phyloP scores from a whole-genome alignment of 2,888 invertebrate species.

The Drosophila pseudotakahashii region DNA sequence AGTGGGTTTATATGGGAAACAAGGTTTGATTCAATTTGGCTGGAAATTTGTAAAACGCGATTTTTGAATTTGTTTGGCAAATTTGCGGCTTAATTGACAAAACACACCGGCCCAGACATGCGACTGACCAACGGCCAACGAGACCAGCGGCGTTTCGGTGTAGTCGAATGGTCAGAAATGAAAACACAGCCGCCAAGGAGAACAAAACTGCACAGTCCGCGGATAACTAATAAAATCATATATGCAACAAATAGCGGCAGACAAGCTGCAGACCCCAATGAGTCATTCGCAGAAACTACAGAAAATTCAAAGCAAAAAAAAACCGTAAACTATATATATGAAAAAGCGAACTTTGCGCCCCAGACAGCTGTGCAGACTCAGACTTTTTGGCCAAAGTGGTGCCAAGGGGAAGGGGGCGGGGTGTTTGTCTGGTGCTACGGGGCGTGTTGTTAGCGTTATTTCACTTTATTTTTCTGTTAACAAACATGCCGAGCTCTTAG shows the following conservation, averaged over 20 bases:
- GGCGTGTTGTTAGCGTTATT: constrained; percentile 58
- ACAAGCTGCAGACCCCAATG: constrained; percentile 67
- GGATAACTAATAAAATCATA: constrained; percentile 81
- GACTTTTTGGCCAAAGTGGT: constrained; percentile 44
- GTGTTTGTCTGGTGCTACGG: constrained; percentile 70
- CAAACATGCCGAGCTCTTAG: constrained; percentile 70
- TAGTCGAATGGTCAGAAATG: constrained; percentile 36
- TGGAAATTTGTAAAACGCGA: constrained; percentile 78
- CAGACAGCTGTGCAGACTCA: constrained; percentile 77
- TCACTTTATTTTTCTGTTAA: constrained; percentile 32
- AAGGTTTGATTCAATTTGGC: constrained; percentile 59
- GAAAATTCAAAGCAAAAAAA: constrained; percentile 7
- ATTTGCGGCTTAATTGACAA: constrained; percentile 83
- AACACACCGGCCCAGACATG: constrained; percentile 66
- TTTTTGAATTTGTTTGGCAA: constrained; percentile 82
- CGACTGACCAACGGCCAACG: constrained; percentile 50
- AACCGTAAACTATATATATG: background rate
- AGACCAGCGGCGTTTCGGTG: constrained; percentile 73
- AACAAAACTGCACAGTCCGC: constrained; percentile 35
- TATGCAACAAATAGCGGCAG: constrained; percentile 68
- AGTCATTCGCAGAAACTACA: constrained; percentile 49
- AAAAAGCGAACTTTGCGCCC: constrained; percentile 50
- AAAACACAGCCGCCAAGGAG: constrained; percentile 31
- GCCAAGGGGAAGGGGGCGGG: constrained; percentile 21
- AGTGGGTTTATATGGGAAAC: background rate